phyloP scores from a whole-genome alignment of 1,140 invertebrate genomes.

The Drosophila varians region DNA sequence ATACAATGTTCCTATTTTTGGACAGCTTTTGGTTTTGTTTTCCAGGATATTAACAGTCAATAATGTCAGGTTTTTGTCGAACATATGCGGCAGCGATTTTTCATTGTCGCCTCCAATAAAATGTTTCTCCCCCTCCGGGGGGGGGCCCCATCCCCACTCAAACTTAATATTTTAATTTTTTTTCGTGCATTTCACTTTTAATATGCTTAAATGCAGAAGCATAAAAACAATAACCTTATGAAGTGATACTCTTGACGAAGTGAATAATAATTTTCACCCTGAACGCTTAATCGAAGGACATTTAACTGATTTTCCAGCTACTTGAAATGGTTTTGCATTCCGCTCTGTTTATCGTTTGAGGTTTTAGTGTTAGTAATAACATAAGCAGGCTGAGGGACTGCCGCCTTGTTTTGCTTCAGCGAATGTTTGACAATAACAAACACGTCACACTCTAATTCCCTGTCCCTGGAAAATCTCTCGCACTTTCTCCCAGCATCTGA shows the following conservation, averaged over 20 bases:
- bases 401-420: slow-evolving; percentile 24
- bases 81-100: slow-evolving; percentile 71
- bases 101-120: slow-evolving; percentile 58
- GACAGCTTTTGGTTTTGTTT: slow-evolving; percentile 2
- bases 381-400: slow-evolving; percentile 11
- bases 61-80: slow-evolving; percentile 72
- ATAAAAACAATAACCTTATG: slow-evolving; percentile 17
- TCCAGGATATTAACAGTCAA: slow-evolving; percentile 69
- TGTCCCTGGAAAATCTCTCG: slow-evolving; percentile 17
- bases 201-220: slow-evolving; percentile 38
- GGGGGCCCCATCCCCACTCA: too few species aligned
- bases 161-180: slow-evolving; percentile 35
- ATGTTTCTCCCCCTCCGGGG: slow-evolving; percentile 12
- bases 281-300: slow-evolving; percentile 1
- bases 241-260: slow-evolving; percentile 39
- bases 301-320: slow-evolving; percentile 11
- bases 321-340: slow-evolving; percentile 27
- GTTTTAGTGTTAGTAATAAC: slow-evolving; percentile 62
- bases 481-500: slow-evolving; percentile 38
- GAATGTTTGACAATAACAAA: slow-evolving; percentile 52
- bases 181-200: slow-evolving; percentile 54
- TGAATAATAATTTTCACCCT: slow-evolving; percentile 37
- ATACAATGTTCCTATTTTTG: background rate
- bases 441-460: slow-evolving; percentile 12
- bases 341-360: slow-evolving; percentile 38